Conservation (phyloP, 2,888 invertebrate genomes). For the Podabrus alpinus region DNA sequence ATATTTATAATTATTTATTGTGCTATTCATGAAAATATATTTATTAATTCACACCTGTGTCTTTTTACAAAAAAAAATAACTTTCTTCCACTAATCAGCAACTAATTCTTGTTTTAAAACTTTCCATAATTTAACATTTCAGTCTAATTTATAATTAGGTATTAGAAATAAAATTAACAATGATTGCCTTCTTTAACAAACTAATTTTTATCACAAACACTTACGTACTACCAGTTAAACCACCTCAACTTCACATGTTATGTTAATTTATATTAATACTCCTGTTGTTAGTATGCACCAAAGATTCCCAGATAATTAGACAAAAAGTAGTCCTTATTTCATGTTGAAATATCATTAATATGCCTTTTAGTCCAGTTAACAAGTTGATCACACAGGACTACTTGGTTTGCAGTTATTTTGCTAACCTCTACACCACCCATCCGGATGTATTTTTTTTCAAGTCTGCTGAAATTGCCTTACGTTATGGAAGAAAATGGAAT, state of each 20-base stretch:
- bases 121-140: background rate
- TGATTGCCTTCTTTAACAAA: background rate
- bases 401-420: too few relatives aligned
- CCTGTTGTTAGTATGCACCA: background rate
- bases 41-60: conserved; percentile 24
- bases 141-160: conserved; percentile 2
- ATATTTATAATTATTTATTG: conserved; percentile 35
- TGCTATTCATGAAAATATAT: conserved; percentile 35
- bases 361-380: background rate
- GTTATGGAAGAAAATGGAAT: background rate
- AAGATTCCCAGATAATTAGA: background rate
- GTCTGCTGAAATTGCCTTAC: too few relatives aligned
- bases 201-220: conserved; percentile 1
- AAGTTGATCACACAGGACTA: background rate
- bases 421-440: too few relatives aligned
- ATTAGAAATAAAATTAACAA: conserved; percentile 3
- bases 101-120: background rate
- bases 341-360: background rate
- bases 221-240: background rate
- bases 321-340: background rate
- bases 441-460: too few relatives aligned
- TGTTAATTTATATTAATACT: background rate
- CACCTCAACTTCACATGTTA: background rate
- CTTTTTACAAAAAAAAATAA: background rate
- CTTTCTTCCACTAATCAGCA: background rate